Evolutionary conservation across 2,797 vertebrate species (phyloP).

Genomic region (Crenichthys baileyi): DNA sequence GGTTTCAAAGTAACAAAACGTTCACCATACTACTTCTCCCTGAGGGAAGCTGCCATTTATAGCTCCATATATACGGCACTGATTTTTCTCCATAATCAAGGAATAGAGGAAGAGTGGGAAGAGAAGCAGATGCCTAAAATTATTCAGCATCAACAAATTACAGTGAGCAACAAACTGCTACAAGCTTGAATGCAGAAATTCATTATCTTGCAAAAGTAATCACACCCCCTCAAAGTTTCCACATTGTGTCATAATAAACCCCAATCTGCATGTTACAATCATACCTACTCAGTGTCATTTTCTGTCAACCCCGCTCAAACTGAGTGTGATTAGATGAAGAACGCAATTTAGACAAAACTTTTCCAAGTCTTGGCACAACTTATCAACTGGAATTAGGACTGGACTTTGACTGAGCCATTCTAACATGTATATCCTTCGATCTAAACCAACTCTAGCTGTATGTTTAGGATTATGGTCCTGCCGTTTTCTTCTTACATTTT

Average conservation of each 20-base stretch:
- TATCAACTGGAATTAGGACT: background rate
- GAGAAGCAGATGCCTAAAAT: conserved; percentile 39
- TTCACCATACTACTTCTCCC: conserved; percentile 64
- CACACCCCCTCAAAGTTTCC: background rate
- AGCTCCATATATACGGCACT: conserved; percentile 75
- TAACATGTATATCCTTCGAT: background rate
- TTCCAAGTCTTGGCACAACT: background rate
- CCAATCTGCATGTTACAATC: background rate
- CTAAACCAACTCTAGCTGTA: conserved; percentile 5
- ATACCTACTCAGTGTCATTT: background rate
- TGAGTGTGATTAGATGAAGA: background rate
- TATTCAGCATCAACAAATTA: conserved; percentile 33
- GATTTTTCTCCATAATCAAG: conserved; percentile 66
- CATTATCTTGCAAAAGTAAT: background rate
- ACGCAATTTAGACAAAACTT: background rate
- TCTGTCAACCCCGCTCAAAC: background rate
- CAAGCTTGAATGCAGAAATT: conserved; percentile 56
- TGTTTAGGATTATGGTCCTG: background rate
- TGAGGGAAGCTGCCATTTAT: conserved; percentile 72
- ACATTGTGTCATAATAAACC: background rate
- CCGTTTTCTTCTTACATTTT: background rate
- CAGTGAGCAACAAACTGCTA: conserved; percentile 54
- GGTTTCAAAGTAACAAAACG: conserved; percentile 67
- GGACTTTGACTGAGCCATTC: background rate
- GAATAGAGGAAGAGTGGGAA: conserved; percentile 12